Base-by-base conservation (phyloP, 1,140 invertebrate genomes). In the Galleria mellonella region DNA sequence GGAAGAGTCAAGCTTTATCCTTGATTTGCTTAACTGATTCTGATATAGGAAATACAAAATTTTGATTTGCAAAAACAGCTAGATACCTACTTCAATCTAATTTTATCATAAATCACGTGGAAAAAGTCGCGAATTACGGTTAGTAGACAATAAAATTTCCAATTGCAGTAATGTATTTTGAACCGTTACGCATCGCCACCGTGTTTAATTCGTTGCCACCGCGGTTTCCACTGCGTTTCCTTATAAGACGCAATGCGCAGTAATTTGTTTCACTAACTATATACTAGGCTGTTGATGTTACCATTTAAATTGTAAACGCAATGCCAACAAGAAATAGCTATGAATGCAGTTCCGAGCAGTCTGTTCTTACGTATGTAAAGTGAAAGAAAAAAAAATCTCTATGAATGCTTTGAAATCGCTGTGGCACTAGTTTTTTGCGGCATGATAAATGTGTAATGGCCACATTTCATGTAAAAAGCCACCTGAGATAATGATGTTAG, bases 251-350 rank as follows among this genome's bases (percentile, higher is more conserved):
- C 54, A 66, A 69, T 63, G 63, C 17, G 17, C n/a, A 11, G 65
- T 68, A 82, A 82, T 82, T 82, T 76, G 67, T 82, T 75, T 71
- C 62, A 78, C 69, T 73, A 55, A 67, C 53, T 50, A 63, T 68
- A 74, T 23, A 23, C 17, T 23, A 23, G 2, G 61, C 51, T 64
- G 55, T 65, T 64, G 69, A 78, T 79, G 70, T 72, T 71, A 67
- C 64, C 69, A 72, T 72, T 72, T 64, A 73, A 60, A 66, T 70
- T 64, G 61, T 66, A 74, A 74, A 68, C 62, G 63, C 60, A 43
- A 57, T 46, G 47, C 59, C 55, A 43, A 49, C 60, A 73, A 74
- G 64, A 72, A 69, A 74, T 67, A 60, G 57, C 56, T 72, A 70
- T 62, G 62, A 70, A 67, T 72, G 66, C 60, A 31, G 62, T 56